Base-by-base conservation (phyloP, 2,797 vertebrate genomes). In the Darevskia nairensis region DNA sequence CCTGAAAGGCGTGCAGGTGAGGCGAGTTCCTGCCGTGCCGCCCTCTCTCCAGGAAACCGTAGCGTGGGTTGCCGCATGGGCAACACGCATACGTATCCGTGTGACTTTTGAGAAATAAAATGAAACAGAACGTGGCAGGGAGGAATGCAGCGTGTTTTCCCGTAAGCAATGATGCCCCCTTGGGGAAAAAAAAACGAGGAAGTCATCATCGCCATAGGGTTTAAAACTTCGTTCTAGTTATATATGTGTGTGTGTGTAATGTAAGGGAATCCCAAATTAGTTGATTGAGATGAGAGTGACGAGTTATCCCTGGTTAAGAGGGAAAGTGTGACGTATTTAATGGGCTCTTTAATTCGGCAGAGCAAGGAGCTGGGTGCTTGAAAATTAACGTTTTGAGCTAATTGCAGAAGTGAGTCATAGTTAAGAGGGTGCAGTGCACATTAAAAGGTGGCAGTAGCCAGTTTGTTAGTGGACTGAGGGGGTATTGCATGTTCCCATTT, bases 321-420 rank as follows among this genome's bases (percentile, higher is more conserved):
- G 29, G 29, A 72, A 44, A n/a, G 46, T 35, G n/a, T 72, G 41
- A 10, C 2, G 3, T 27, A 11, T 68, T 64, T 79, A 64, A 82
- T 76, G 17, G 61, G 17, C 77, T 71, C 76, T 68, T 84, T 84
- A 29, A 80, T 89, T 23, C 10, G 82, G 64, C 27, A n/a, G 85
- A 32, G 32, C 6, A 46, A 72, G 91, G 88, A 88, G 88, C 21
- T 21, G 0, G 13, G 8, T 80, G 72, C 23, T 21, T 50, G 15
- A 5, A 23, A 50, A 35, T 77, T 79, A 87, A 61, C 13, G 8
- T 74, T 77, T 44, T 64, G n/a, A 39, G 32, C 17, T 80, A 85
- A 87, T 74, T 75, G 83, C 71, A 89, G 41, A 80, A 84, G 23
- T 81, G 69, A 85, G 21, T 80, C 77, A 85, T 44, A 2, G 25